Evolutionary conservation across 2,888 invertebrate genomes (phyloP).

Genomic region (Carpatolechia fugitivella): DNA sequence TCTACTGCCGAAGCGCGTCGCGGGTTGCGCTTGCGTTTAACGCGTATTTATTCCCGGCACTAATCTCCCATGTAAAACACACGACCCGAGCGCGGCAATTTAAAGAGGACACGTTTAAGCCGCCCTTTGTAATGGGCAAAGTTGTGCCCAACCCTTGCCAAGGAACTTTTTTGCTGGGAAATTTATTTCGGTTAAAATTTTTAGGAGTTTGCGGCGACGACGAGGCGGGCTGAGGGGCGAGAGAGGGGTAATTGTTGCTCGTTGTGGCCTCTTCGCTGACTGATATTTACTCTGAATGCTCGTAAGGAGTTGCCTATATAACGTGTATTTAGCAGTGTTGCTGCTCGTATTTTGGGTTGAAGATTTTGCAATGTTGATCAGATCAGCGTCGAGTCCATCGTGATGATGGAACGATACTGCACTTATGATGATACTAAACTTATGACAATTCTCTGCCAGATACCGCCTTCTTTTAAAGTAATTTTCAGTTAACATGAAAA

Average conservation of each 20-base stretch:
- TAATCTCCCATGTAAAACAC: slow-evolving; percentile 42
- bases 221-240: slow-evolving; percentile 17
- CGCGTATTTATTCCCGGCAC: slow-evolving; percentile 33
- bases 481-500: too few species aligned
- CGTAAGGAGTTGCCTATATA: neutral
- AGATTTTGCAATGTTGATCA: too few species aligned
- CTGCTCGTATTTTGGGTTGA: too few species aligned
- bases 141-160: slow-evolving; percentile 27
- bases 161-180: slow-evolving; percentile 35
- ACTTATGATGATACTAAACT: too few species aligned
- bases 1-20: too few species aligned
- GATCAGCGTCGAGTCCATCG: too few species aligned
- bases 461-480: too few species aligned
- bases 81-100: slow-evolving; percentile 38
- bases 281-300: neutral
- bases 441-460: too few species aligned
- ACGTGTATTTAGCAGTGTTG: too few species aligned
- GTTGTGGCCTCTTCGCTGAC: neutral
- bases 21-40: neutral
- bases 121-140: slow-evolving; percentile 46
- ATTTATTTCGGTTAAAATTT: slow-evolving; percentile 34
- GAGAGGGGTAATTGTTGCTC: neutral
- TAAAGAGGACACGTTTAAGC: slow-evolving; percentile 51
- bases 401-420: too few species aligned
- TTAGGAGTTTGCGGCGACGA: slow-evolving; percentile 16